Base-by-base conservation (phyloP, 2,113 vertebrate genomes). In the Bos indicus region DNA sequence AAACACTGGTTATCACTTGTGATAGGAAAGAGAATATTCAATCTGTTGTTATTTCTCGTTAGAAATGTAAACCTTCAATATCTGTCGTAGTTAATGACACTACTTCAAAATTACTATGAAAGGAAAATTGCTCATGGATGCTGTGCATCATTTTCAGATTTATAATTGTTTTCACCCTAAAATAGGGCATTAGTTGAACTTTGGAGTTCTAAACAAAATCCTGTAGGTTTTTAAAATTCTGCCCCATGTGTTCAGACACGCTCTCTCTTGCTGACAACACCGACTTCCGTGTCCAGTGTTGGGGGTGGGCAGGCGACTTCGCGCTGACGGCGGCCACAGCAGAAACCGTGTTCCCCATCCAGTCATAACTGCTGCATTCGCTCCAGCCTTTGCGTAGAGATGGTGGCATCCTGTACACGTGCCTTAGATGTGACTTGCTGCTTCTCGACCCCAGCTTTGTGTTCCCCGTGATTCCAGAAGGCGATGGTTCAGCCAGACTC, bases 161-260 rank as follows among this genome's bases (percentile, higher is more conserved):
- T 99, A 98, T 97, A 99, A 97, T 99, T 98, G 99, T 99, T 99
- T 98, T 99, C 99, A 99, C 99, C 99, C 99, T 99, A 99, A 99
- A 99, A 98, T 99, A 99, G 99, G 99, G 99, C 99, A 98, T 99
- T 98, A 98, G 99, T 99, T 99, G 99, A 99, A 99, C 99, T 99
- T 98, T 99, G 99, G 98, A 99, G 99, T 99, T 99, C 99, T 99
- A 98, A 98, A 98, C 98, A 99, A 98, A 99, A 99, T 97, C 99
- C 99, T 98, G 98, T 99, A 98, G 98, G 98, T 98, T 98, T 99
- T 98, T 99, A 98, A 98, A 98, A 97, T 99, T 99, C 99, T 99
- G 99, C 99, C 99, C 99, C 98, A 98, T 97, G 97, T 98, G 98
- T 99, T 97, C 97, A 98, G 98, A 98, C 95, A 92, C 98, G 89